Base-by-base conservation (phyloP, 1,140 invertebrate genomes). In the Diachasmimorpha longicaudata region DNA sequence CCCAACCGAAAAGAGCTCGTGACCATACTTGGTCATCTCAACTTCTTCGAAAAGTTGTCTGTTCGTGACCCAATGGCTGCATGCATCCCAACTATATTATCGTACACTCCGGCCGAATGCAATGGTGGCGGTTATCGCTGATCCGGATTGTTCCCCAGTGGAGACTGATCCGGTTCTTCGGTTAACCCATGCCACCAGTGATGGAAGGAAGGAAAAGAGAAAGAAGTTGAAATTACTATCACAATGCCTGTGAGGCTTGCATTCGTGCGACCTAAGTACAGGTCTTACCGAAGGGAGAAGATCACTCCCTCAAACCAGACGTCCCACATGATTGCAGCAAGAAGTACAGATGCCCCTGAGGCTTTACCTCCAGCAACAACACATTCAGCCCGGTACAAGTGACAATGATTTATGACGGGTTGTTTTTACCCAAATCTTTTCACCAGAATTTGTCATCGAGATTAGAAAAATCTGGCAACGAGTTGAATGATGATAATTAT, bases 131-230 rank as follows among this genome's bases (percentile, higher is more conserved):
- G 76, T 78, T 76, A 83, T 85, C 80, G 79, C 80, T 79, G 81
- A 85, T 85, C 85, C 82, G 82, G 81, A 84, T 82, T 77, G 81
- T 80, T 78, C 70, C 79, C 79, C 58, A 63, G 58, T 63, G 48
- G 11, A 52, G 81, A 79, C 78, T 86, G 85, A 87, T 88, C 85
- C 82, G 85, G 85, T 86, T 87, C 82, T 84, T 75, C 71, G 44
- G 75, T 69, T 21, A 70, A 72, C 63, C 70, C 79, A 78, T 77
- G 39, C 14, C 25, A 44, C 31, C 23, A 23, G 19, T 10, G 58
- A 19, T 25, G 48, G 48, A 55, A 14, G 9, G 58, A 16, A 21
- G 52, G n/a, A n/a, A 63, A 14, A 13, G 48, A 55, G 71, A 36
- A 37, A 42, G 71, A 46, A 55, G 36, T 72, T 44, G 21, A 77